phyloP scores from a whole-genome alignment of 1,140 invertebrate species.

The Neelides sp. region DNA sequence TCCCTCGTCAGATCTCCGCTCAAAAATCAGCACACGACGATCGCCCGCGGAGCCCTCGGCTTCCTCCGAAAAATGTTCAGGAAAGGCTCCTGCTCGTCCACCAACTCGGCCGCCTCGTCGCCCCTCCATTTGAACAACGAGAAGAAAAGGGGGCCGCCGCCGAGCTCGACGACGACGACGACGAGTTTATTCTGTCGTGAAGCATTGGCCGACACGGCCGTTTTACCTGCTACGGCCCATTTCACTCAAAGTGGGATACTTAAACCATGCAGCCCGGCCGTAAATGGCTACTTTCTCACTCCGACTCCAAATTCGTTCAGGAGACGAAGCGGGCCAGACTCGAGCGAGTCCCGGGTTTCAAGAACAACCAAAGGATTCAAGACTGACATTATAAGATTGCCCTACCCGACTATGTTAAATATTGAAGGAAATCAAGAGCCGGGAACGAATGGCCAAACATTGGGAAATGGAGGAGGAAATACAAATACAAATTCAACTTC shows the following conservation, averaged over 20 bases:
- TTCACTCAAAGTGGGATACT: too few species aligned
- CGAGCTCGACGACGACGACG: too few species aligned
- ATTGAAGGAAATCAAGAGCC: too few species aligned
- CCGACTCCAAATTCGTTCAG: constrained; percentile 29
- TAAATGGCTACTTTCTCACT: constrained; percentile 23
- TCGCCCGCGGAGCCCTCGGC: constrained; percentile 24
- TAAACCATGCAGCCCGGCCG: constrained; percentile 24
- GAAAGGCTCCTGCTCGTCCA: constrained; percentile 19
- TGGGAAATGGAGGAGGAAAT: not conserved
- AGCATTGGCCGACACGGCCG: constrained; percentile 6
- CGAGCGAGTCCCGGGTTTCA: constrained; percentile 8
- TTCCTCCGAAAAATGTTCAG: constrained; percentile 29
- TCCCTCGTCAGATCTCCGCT: not conserved
- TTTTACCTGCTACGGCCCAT: constrained; percentile 9
- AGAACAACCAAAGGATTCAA: constrained; percentile 17
- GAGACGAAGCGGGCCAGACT: constrained; percentile 13
- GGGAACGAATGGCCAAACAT: not conserved
- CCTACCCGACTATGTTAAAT: constrained; percentile 5
- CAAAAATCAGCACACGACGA: not conserved
- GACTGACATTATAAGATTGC: constrained; percentile 29
- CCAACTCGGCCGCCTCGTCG: too few species aligned
- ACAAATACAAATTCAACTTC: constrained; percentile 14
- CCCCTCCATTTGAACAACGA: too few species aligned
- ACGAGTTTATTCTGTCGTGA: too few species aligned
- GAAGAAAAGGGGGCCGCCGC: too few species aligned